Evolutionary conservation across 2,888 invertebrate genomes (phyloP).

Genomic region (Nomada flava): DNA sequence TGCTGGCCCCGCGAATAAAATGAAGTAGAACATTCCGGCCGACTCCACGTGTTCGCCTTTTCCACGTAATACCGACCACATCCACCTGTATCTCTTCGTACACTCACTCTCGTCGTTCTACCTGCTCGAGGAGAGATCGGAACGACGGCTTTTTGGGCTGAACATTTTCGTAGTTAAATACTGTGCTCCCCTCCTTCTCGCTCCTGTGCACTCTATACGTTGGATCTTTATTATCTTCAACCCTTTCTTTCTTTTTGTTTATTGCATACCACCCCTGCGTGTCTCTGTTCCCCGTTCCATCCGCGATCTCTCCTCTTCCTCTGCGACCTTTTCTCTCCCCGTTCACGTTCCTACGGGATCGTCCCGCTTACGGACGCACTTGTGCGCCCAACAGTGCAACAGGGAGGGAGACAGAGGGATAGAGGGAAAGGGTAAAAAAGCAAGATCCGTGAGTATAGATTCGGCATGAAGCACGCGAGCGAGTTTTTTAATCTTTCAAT

Average conservation of each 20-base stretch:
- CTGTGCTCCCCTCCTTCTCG: slow-evolving; percentile 25
- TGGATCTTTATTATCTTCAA: not conserved
- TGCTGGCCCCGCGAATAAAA: slow-evolving; percentile 66
- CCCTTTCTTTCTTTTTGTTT: slow-evolving; percentile 35
- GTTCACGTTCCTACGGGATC: slow-evolving; percentile 57
- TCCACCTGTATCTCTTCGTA: slow-evolving; percentile 51
- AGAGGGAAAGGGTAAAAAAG: slow-evolving; percentile 6
- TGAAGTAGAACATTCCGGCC: slow-evolving; percentile 71
- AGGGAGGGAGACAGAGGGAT: not conserved
- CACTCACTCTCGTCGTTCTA: slow-evolving; percentile 50
- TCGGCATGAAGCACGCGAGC: slow-evolving; percentile 71
- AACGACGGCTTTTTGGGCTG: slow-evolving; percentile 57
- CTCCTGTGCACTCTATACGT: not conserved
- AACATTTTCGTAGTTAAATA: slow-evolving; percentile 74
- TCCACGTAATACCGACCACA: slow-evolving; percentile 50
- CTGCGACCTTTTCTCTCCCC: not conserved
- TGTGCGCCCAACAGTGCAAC: slow-evolving; percentile 40
- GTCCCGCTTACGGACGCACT: slow-evolving; percentile 68
- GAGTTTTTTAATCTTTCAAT: slow-evolving; percentile 78
- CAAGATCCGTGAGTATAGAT: slow-evolving; percentile 68
- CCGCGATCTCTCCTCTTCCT: slow-evolving; percentile 10
- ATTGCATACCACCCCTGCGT: slow-evolving; percentile 34
- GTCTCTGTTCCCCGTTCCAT: slow-evolving; percentile 38
- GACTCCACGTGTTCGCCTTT: slow-evolving; percentile 59
- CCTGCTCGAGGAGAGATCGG: slow-evolving; percentile 44